Evolutionary conservation across 1,140 invertebrate species (phyloP).

Genomic region (Drosophila takahashii): DNA sequence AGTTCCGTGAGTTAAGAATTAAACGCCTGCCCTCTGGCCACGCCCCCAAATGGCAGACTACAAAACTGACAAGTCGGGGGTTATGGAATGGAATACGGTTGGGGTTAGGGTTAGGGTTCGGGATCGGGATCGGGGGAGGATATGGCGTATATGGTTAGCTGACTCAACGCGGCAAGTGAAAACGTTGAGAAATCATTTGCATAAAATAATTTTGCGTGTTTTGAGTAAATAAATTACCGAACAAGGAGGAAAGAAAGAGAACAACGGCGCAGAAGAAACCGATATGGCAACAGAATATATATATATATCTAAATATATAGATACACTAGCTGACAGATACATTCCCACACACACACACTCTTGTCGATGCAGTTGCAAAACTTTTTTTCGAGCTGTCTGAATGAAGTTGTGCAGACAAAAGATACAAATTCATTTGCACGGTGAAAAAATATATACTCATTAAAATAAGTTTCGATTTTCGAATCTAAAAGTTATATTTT

Average conservation of each 20-base stretch:
- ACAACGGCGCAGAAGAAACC: constrained; percentile 23
- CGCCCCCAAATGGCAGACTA: constrained; percentile 53
- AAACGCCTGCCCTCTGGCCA: constrained; percentile 54
- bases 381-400: constrained; percentile 24
- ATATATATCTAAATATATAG: constrained; percentile 9
- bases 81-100: neutral
- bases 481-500: neutral
- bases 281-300: constrained; percentile 25
- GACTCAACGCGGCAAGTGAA: constrained; percentile 51
- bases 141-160: constrained; percentile 33
- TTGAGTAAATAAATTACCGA: constrained; percentile 77
- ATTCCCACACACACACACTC: constrained; percentile 8
- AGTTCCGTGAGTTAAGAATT: constrained; percentile 45
- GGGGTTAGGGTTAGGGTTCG: neutral
- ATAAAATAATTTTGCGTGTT: constrained; percentile 81
- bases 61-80: constrained; percentile 21
- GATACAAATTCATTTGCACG: constrained; percentile 27
- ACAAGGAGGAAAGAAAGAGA: constrained; percentile 53
- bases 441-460: constrained; percentile 5
- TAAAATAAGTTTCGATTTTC: neutral
- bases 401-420: constrained; percentile 39
- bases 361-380: constrained; percentile 36
- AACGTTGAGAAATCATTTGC: constrained; percentile 72
- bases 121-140: constrained; percentile 13
- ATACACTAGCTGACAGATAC: constrained; percentile 30